Evolutionary conservation across 2,888 invertebrate genomes (phyloP).

Genomic region (Lasioglossum morio): DNA sequence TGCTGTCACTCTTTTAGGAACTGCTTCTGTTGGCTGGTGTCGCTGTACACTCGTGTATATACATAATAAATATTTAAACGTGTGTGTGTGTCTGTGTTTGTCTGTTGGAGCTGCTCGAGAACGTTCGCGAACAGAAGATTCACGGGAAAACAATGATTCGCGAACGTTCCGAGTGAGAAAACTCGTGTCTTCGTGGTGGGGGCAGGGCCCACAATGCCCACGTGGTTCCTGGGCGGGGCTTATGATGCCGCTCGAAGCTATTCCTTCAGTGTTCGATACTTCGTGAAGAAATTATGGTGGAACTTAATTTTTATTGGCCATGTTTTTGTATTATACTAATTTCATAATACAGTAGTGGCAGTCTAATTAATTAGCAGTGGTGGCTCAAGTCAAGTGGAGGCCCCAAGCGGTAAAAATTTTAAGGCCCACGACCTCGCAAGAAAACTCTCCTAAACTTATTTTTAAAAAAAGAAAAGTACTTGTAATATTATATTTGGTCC

Average conservation of each 20-base stretch:
- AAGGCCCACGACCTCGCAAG: too few relatives aligned
- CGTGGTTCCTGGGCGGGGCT: neutral
- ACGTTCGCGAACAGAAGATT: constrained; percentile 15
- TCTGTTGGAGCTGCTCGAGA: neutral
- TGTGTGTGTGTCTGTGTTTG: neutral
- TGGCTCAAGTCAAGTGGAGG: too few relatives aligned
- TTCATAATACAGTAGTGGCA: neutral
- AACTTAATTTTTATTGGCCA: neutral
- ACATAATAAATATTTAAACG: neutral
- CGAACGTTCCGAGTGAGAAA: constrained; percentile 27
- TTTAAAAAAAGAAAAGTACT: too few relatives aligned
- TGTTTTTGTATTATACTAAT: neutral
- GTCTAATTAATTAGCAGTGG: neutral
- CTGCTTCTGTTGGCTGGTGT: constrained; percentile 77
- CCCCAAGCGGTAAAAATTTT: too few relatives aligned
- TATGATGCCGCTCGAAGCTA: neutral
- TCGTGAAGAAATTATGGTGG: neutral
- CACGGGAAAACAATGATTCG: neutral
- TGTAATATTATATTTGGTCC: too few relatives aligned
- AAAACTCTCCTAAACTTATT: too few relatives aligned
- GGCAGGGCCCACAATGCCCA: neutral
- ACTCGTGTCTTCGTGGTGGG: constrained; percentile 31
- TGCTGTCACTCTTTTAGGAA: constrained; percentile 65
- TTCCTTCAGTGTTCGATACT: neutral
- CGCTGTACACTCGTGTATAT: constrained; percentile 39